Evolutionary conservation across 2,113 vertebrate species (phyloP).

Genomic region (Terrapene triunguis): DNA sequence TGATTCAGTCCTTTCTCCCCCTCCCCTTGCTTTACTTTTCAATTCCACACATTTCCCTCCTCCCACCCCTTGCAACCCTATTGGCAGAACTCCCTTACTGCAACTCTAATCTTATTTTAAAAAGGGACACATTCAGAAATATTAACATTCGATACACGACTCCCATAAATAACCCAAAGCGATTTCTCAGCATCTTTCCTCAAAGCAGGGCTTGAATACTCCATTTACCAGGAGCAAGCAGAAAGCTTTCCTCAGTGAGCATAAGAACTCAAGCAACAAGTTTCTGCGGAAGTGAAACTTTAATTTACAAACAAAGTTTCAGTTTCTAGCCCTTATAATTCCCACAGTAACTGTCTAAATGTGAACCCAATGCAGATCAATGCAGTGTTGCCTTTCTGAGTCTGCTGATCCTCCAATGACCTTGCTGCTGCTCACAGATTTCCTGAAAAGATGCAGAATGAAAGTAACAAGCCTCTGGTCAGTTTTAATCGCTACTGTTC

Average conservation of each 20-base stretch:
- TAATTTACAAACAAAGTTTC: neutral
- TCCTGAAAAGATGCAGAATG: neutral
- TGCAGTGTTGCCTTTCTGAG: neutral
- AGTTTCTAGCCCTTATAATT: neutral
- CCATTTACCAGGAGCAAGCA: fast-evolving
- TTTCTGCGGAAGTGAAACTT: neutral
- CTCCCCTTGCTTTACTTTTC: neutral
- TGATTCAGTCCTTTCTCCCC: neutral
- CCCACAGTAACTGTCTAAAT: neutral
- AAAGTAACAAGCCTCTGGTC: neutral
- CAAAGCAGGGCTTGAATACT: neutral
- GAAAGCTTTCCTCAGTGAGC: neutral
- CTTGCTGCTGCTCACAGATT: neutral
- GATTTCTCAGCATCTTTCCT: neutral
- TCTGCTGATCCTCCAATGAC: fast-evolving
- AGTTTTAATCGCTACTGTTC: neutral
- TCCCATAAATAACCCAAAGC: neutral
- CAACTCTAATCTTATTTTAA: neutral
- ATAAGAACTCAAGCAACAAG: fast-evolving
- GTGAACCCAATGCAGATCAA: neutral
- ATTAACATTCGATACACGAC: neutral
- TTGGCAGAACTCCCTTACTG: neutral
- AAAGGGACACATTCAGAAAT: neutral
- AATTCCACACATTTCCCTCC: neutral
- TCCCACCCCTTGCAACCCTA: neutral